A percentile compares a stretch with the other conserved stretches of the same genome.
phyloP scores from a whole-genome alignment of 1,140 invertebrate genomes.

The Probaryconus sp. region DNA sequence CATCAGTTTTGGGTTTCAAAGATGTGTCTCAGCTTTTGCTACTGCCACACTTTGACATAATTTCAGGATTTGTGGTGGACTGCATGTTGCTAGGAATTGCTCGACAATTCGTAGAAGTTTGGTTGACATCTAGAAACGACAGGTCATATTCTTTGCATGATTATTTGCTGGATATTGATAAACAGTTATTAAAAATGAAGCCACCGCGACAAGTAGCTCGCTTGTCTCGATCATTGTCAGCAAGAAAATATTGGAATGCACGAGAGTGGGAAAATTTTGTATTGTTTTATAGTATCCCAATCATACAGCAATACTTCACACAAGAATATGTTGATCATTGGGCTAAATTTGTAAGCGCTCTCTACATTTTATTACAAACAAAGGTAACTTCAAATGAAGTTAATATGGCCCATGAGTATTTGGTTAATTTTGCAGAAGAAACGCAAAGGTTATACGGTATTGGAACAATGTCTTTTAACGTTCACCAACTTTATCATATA shows the following conservation, averaged over 20 bases:
- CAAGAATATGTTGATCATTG: conserved; percentile 15
- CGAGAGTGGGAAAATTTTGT: conserved; percentile 31
- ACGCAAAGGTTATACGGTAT: background rate
- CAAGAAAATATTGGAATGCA: conserved; percentile 23
- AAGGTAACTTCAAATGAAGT: background rate
- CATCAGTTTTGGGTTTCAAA: conserved; percentile 24
- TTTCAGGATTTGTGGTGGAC: conserved; percentile 17
- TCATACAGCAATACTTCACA: conserved; percentile 11
- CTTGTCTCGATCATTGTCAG: conserved; percentile 16
- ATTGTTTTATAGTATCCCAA: conserved; percentile 32
- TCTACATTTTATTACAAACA: background rate
- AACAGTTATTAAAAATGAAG: conserved; percentile 18
- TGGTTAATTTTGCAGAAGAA: background rate
- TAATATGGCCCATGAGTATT: background rate
- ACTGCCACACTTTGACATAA: conserved; percentile 29
- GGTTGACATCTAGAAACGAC: background rate
- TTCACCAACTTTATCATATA: conserved; percentile 36
- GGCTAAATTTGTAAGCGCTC: background rate
- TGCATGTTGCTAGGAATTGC: conserved; percentile 19
- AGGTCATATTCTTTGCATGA: background rate
- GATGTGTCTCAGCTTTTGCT: conserved; percentile 13
- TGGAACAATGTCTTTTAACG: conserved; percentile 32
- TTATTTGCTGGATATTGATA: background rate
- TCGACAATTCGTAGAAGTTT: conserved; percentile 17
- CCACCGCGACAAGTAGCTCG: conserved; percentile 17